Conservation (phyloP, 2,113 vertebrate species). For the Pyxicephalus adspersus region DNA sequence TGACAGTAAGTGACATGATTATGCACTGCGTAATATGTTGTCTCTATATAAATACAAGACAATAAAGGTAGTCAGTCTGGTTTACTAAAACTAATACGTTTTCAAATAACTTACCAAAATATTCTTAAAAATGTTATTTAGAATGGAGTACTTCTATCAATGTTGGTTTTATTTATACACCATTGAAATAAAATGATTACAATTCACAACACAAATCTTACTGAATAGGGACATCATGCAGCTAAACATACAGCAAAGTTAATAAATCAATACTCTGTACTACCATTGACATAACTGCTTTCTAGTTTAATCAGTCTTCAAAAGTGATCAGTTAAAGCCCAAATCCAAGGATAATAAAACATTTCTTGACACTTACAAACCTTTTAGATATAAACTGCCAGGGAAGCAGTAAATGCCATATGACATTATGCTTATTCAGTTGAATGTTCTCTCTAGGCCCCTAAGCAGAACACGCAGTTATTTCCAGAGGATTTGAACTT, state of each 20-base stretch:
- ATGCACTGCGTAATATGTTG: no score
- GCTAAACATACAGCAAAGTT: neutral
- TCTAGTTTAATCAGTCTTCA: conserved; percentile 27
- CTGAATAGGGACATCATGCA: neutral
- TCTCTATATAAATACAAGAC: no score
- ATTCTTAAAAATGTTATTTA: no score
- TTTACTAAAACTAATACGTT: no score
- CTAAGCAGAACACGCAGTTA: conserved; percentile 6
- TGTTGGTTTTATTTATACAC: no score
- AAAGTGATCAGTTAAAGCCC: conserved; percentile 34
- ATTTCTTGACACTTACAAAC: conserved; percentile 19
- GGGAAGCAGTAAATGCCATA: conserved; percentile 36
- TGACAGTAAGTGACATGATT: no score
- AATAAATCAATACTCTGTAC: conserved; percentile 4
- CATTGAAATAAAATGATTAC: no score
- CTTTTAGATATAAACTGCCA: conserved; percentile 45
- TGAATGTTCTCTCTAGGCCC: conserved; percentile 39
- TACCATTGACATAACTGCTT: conserved; percentile 27
- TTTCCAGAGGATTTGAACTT: conserved; percentile 36
- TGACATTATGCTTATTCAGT: conserved; percentile 45
- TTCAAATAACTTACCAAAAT: no score
- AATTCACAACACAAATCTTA: no score
- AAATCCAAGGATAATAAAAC: conserved; percentile 53
- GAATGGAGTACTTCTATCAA: no score
- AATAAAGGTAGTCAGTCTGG: no score